Base-by-base conservation (phyloP, 2,888 invertebrate species). In the Tetranychus truncatus region DNA sequence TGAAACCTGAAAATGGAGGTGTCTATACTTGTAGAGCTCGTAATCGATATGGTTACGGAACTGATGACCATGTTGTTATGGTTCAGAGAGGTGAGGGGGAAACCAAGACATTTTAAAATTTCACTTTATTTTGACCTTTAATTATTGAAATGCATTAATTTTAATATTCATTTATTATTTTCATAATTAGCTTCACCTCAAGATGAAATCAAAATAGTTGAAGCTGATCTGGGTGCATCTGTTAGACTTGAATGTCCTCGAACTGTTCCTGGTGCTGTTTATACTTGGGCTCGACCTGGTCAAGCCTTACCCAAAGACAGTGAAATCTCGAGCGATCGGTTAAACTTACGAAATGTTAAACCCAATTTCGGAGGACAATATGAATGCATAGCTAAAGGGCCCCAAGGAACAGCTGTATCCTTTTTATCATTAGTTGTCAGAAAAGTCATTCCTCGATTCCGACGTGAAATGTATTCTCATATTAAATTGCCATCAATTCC, bases 291-390 rank as follows among this genome's bases (percentile, higher is more conserved):
- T 76, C 88, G 89, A 80, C 88, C 90, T 79, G 88, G 87, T 76
- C 88, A 88, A 4, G 83, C 85, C 11, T 82, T 92, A 72, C 89
- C 90, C 0, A 79, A 84, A 6, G 84, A 86, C 75, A 84, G 87
- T 8, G 84, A 86, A 72, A 81, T 83, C 5, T 55, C 55, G 74
- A 87, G 87, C 75, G 94, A 94, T 75, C 88, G 94, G 74, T 85
- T 95, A 77, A 92, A 92, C 84, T 91, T 95, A 82, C 90, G 89
- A 7, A 88, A 88, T 81, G 90, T 93, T 34, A 82, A 89, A 86
- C 79, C 88, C 20, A 87, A 88, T 72, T 89, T 94, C 80, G 85
- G 88, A 34, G 95, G 95, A 66, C 86, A 87, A 1, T 95, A 95
- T 83, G 85, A 90, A 75, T 95, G 95, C 82, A 88, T 90, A 82